Percentiles rank a stretch among this genome's conserved stretches.
phyloP scores from a whole-genome alignment of 1,140 invertebrate genomes.

The Euwallacea fornicatus region DNA sequence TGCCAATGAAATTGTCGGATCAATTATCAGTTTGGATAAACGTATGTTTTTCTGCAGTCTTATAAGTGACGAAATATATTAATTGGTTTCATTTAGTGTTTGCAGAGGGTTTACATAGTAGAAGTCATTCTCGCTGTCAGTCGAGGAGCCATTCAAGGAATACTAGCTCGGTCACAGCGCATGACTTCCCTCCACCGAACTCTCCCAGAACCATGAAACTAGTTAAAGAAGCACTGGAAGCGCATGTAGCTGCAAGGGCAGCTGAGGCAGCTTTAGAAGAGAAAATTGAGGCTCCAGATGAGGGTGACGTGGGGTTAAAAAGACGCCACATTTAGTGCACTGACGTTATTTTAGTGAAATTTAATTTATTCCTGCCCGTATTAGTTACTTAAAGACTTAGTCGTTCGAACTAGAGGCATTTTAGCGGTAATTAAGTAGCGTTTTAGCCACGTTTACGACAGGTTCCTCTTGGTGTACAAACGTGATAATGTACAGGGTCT shows the following conservation, averaged over 20 bases:
- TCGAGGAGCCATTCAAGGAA: constrained; percentile 46
- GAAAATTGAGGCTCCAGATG: constrained; percentile 10
- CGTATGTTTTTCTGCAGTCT: constrained; percentile 57
- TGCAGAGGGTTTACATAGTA: constrained; percentile 61
- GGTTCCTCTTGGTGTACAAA: constrained; percentile 31
- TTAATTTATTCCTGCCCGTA: constrained; percentile 34
- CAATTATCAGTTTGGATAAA: constrained; percentile 87
- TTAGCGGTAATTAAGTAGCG: background rate
- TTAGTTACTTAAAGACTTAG: constrained; percentile 23
- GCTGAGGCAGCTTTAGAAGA: constrained; percentile 9
- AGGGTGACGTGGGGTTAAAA: constrained; percentile 23
- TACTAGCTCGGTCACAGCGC: constrained; percentile 45
- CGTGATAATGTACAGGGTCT: background rate
- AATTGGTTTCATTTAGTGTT: constrained; percentile 59
- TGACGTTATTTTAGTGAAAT: constrained; percentile 8
- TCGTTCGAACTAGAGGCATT: background rate
- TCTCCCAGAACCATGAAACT: constrained; percentile 22
- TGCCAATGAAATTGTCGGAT: constrained; percentile 78
- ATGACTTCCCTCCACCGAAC: constrained; percentile 41
- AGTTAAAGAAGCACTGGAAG: constrained; percentile 30
- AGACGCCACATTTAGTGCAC: constrained; percentile 35
- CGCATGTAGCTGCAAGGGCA: constrained; percentile 25
- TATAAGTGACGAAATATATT: constrained; percentile 5
- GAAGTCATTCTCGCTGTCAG: constrained; percentile 39
- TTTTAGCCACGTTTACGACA: constrained; percentile 25